Conservation (phyloP, 1,140 invertebrate species). For the Sinella curviseta region DNA sequence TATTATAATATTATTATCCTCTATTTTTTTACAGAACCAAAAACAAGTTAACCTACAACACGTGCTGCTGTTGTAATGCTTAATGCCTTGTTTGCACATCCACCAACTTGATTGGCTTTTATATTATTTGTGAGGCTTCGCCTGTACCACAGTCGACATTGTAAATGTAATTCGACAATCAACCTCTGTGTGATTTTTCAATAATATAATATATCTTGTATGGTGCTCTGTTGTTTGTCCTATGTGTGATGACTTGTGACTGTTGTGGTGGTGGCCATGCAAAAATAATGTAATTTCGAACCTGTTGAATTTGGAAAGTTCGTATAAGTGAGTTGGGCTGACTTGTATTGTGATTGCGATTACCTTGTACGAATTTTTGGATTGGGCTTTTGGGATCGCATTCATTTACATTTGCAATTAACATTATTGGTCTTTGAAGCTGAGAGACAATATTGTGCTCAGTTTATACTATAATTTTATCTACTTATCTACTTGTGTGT, state of each 20-base stretch:
- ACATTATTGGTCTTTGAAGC: not conserved
- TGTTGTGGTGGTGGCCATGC: too few relatives aligned
- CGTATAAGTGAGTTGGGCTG: not conserved
- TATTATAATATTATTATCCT: not conserved
- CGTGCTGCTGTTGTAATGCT: not conserved
- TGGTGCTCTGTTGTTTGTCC: too few relatives aligned
- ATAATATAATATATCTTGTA: too few relatives aligned
- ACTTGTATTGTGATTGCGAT: not conserved
- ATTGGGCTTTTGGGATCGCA: not conserved
- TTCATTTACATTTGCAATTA: not conserved
- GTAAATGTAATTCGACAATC: too few relatives aligned
- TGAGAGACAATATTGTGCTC: not conserved
- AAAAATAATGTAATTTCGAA: not conserved
- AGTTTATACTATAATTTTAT: not conserved
- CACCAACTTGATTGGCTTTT: too few relatives aligned
- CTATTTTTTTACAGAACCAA: not conserved
- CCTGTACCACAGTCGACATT: too few relatives aligned
- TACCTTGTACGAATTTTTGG: constrained; percentile 7
- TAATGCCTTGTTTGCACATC: not conserved
- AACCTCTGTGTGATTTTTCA: too few relatives aligned
- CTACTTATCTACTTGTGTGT: too few relatives aligned
- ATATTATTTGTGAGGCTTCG: too few relatives aligned
- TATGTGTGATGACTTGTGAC: too few relatives aligned
- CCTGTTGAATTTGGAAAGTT: constrained; percentile 10
- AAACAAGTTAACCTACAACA: not conserved